Conservation (phyloP, 2,113 vertebrate species). For the Coptodon bakossiorum region DNA sequence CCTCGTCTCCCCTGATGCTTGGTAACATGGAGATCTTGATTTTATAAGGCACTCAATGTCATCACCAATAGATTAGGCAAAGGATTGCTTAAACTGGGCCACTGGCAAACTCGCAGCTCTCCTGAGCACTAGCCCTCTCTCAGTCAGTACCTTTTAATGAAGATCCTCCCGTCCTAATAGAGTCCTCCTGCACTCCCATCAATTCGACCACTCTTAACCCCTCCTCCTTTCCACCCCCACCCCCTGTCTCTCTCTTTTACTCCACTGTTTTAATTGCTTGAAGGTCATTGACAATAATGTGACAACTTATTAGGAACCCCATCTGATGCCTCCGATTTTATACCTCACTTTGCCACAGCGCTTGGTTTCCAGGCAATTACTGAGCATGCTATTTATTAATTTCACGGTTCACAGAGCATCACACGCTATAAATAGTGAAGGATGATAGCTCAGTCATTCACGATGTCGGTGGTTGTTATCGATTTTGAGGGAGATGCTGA, state of each 20-base stretch:
- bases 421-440: slow-evolving; percentile 73
- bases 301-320: slow-evolving; percentile 74
- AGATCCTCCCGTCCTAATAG: slow-evolving; percentile 38
- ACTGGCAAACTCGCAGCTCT: background rate
- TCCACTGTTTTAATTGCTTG: slow-evolving; percentile 71
- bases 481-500: slow-evolving; percentile 60
- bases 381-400: slow-evolving; percentile 78
- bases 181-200: slow-evolving; percentile 39
- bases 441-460: slow-evolving; percentile 68
- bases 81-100: background rate
- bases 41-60: slow-evolving; percentile 4
- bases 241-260: slow-evolving; percentile 1
- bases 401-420: slow-evolving; percentile 74
- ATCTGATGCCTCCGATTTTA: slow-evolving; percentile 71
- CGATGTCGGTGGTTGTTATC: slow-evolving; percentile 58
- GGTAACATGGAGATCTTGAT: slow-evolving; percentile 22
- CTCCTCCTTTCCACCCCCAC: background rate
- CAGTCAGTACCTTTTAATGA: slow-evolving; percentile 50
- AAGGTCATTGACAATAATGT: slow-evolving; percentile 78
- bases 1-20: slow-evolving; percentile 12
- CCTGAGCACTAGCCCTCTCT: background rate
- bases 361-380: slow-evolving; percentile 75
- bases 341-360: slow-evolving; percentile 62
- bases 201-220: slow-evolving; percentile 39
- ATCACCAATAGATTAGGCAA: background rate